Evolutionary conservation across 2,113 vertebrate genomes (phyloP).

Genomic region (Bubo scandiacus): DNA sequence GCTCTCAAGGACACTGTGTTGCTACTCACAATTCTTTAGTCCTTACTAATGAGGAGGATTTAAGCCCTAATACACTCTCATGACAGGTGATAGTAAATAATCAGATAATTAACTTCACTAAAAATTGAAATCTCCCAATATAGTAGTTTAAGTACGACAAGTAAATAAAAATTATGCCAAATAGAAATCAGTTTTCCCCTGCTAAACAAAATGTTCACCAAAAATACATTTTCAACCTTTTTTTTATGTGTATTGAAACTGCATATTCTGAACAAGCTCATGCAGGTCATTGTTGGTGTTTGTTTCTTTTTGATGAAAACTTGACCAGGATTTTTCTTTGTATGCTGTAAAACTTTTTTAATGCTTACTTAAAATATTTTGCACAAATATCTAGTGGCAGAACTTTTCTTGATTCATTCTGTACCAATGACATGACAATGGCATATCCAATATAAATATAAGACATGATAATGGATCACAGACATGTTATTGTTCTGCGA

Average conservation of each 20-base stretch:
- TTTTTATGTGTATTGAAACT: neutral
- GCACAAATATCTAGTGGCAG: neutral
- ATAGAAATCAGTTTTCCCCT: neutral
- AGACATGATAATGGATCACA: neutral
- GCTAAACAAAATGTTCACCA: neutral
- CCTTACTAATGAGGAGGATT: neutral
- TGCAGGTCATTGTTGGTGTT: neutral
- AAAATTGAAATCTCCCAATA: neutral
- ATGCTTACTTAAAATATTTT: neutral
- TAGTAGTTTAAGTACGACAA: neutral
- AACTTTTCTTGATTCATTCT: neutral
- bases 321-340: neutral
- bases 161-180: neutral
- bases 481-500: neutral
- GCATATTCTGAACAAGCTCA: neutral
- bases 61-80: neutral
- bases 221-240: neutral
- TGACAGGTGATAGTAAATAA: neutral
- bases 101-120: neutral
- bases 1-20: neutral
- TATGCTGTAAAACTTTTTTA: neutral
- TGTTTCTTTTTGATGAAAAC: neutral
- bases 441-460: neutral
- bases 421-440: neutral
- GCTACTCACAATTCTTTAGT: neutral